Evolutionary conservation across 2,888 invertebrate species (phyloP).

Genomic region (Tanaodytes sp.): DNA sequence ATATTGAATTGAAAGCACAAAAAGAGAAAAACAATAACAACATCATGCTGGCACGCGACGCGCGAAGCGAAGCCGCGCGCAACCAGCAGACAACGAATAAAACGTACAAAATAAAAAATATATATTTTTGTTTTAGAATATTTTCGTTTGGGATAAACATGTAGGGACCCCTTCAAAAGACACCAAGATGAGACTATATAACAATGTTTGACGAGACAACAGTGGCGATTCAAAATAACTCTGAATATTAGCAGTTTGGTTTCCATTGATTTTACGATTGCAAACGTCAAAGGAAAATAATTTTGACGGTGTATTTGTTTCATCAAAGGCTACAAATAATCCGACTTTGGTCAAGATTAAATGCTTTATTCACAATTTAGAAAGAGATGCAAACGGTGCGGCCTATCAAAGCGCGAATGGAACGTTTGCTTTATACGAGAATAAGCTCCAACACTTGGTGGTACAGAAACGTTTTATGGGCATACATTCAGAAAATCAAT

Average conservation of each 20-base stretch:
- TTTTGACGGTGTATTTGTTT: slow-evolving; percentile 43
- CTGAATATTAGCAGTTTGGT: slow-evolving; percentile 42
- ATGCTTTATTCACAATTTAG: slow-evolving; percentile 26
- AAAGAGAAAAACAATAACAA: no score
- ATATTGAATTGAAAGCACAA: no score
- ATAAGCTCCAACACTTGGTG: no score
- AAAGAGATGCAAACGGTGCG: slow-evolving; percentile 20
- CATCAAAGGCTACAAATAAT: slow-evolving; percentile 44
- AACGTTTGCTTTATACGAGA: slow-evolving; percentile 7
- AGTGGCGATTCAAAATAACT: slow-evolving; percentile 39
- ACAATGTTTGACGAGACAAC: slow-evolving; percentile 32
- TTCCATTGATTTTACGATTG: slow-evolving; percentile 43
- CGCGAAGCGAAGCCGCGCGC: no score
- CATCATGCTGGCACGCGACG: no score
- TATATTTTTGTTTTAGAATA: no score
- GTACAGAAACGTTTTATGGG: no score
- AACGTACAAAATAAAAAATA: no score
- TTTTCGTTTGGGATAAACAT: no score
- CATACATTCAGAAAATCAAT: no score
- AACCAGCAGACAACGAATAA: no score
- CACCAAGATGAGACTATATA: slow-evolving; percentile 32
- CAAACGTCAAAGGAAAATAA: slow-evolving; percentile 50
- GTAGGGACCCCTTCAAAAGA: no score
- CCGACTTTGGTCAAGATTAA: slow-evolving; percentile 41
- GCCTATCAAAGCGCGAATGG: slow-evolving; percentile 22